Evolutionary conservation across 2,797 vertebrate species (phyloP), one percentile per base, ranked within the genome.

Genomic region (Hydrocynus forskahlii): DNA sequence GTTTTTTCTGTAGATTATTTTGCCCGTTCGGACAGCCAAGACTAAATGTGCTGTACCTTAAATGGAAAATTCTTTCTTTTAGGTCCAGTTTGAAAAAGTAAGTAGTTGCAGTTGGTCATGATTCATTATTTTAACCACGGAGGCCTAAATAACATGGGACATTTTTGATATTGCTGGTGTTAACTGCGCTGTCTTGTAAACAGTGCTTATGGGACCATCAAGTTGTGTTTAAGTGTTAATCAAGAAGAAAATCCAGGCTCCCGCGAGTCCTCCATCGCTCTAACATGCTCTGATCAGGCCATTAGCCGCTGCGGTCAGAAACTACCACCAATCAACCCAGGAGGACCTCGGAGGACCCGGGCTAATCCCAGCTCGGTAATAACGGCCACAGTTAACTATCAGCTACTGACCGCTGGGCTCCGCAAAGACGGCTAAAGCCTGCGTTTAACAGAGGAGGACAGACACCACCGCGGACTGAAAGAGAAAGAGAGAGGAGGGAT

Each of bases 311-410:
- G 12, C 25, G 40, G 8, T 75, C 67, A 21, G 25, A 21, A 21
- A 68, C 19, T 59, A 29, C 23, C 57, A 23, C 54, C 76, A 74
- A 62, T 78, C 81, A 82, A 17, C 19, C 54, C 52, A 10, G 13
- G 50, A 78, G 62, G 40, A 73, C 62, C 50, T 77, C 14, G 29
- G 69, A 74, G 63, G 16, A 45, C 52, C 62, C 64, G 21, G 73
- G 50, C 5, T 25, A 54, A 81, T 69, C 21, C 54, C 35, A 21
- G 68, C 48, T 75, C 38, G 19, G 55, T 79, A 81, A 81, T 77
- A 64, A n/a, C 23, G 23, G 57, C 25, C 69, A 25, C 19, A 60
- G 63, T 45, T 80, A 25, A 77, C 66, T 35, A 80, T 23, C 48
- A 50, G 54, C 19, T 76, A 70, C 25, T 63, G 29, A 40, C 25